A percentile compares a stretch with the other conserved stretches of the same genome.
These are phyloP conservation scores for Psilopogon haemacephalus DNA, from an alignment of 2,113 vertebrate species.

Conservation along the genomic window DNA sequence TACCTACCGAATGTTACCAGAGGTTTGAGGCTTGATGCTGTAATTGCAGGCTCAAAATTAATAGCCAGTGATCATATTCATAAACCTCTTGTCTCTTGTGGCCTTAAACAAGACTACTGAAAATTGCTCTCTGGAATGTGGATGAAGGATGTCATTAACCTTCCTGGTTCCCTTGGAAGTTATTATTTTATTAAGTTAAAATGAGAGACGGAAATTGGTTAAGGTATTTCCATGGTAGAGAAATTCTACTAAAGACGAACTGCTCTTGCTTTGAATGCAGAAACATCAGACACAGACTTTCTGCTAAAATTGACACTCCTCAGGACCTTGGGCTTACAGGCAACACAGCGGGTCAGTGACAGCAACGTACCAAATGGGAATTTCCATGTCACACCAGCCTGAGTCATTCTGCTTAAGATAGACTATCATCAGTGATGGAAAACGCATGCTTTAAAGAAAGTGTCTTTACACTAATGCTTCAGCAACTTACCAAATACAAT, in stretches of 20 bases:
- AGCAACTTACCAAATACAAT: not conserved
- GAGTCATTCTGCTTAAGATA: not conserved
- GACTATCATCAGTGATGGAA: not conserved
- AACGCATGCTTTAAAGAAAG: not conserved
- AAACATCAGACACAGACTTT: not conserved
- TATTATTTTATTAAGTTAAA: not conserved
- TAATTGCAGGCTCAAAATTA: not conserved
- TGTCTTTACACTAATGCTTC: not conserved
- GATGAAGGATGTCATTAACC: not conserved
- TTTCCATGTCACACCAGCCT: not conserved
- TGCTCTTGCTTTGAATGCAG: not conserved
- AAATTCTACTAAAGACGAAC: not conserved
- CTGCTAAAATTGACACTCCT: not conserved
- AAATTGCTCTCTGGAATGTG: not conserved
- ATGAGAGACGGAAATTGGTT: not conserved
- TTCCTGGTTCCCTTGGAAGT: not conserved
- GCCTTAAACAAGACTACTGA: not conserved
- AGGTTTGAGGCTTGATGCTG: not conserved
- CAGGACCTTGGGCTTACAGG: not conserved
- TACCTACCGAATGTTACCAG: rapidly evolving
- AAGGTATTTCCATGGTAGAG: not conserved
- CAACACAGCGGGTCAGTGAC: not conserved
- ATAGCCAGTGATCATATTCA: not conserved
- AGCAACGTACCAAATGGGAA: rapidly evolving
- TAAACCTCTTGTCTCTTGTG: not conserved